These are phyloP conservation scores for Sepioteuthis lessoniana DNA, from an alignment of 2,888 invertebrate genomes.

Conservation along the genomic window DNA sequence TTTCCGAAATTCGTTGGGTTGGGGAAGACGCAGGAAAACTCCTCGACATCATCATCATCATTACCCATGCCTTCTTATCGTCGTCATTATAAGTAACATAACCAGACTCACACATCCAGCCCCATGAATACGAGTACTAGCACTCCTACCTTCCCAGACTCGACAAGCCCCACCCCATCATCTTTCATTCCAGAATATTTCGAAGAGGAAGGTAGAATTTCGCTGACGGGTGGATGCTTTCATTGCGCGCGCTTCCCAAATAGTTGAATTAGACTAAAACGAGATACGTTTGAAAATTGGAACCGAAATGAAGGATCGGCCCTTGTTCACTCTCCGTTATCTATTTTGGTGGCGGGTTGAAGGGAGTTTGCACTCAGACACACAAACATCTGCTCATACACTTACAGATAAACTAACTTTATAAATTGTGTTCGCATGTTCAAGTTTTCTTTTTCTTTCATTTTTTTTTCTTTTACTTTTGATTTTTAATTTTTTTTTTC, in stretches of 20 bases:
- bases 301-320: not conserved
- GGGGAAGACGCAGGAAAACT: not conserved
- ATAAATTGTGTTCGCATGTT: not conserved
- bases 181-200: not conserved
- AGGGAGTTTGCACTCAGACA: not conserved
- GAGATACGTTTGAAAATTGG: not conserved
- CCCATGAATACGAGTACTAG: not conserved
- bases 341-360: not conserved
- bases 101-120: not conserved
- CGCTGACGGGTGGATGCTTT: not conserved
- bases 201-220: not conserved
- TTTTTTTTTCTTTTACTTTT: not conserved
- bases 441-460: not conserved
- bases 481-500: not conserved
- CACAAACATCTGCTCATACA: not conserved
- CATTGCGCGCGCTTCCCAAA: not conserved
- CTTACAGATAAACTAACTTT: not conserved
- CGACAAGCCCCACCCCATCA: not conserved
- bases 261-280: not conserved
- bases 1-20: too few species aligned
- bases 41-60: not conserved
- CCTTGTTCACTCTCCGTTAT: not conserved
- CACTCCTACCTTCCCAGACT: not conserved
- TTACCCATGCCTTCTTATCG: not conserved
- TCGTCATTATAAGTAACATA: not conserved